These are phyloP conservation scores for Apis cerana DNA, from an alignment of 1,140 invertebrate genomes.

Conservation along the genomic window DNA sequence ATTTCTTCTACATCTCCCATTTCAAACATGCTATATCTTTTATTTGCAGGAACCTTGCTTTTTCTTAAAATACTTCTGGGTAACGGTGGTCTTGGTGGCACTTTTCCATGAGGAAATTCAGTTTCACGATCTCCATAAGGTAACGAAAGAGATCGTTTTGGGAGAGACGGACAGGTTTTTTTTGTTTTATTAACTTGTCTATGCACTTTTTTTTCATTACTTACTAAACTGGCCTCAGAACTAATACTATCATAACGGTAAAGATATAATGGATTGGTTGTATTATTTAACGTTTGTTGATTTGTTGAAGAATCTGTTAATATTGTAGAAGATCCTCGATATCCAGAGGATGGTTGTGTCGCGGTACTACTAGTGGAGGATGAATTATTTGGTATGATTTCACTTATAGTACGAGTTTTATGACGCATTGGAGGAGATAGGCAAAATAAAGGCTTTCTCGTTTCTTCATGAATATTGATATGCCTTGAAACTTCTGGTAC, in stretches of 20 bases:
- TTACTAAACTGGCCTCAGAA: constrained; percentile 84
- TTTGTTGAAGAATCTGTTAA: constrained; percentile 88
- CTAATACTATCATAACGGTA: constrained; percentile 91
- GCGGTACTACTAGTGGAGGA: constrained; percentile 89
- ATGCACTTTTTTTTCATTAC: constrained; percentile 79
- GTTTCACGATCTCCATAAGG: constrained; percentile 81
- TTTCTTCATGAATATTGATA: constrained; percentile 82
- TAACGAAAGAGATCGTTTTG: constrained; percentile 85
- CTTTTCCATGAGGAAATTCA: constrained; percentile 79
- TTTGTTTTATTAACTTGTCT: constrained; percentile 73
- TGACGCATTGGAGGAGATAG: constrained; percentile 83
- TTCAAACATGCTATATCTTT: constrained; percentile 91
- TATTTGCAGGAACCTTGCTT: constrained; percentile 82
- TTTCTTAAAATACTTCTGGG: constrained; percentile 88
- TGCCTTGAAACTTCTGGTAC: constrained; percentile 87
- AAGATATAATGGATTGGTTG: constrained; percentile 87
- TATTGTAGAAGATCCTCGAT: constrained; percentile 91
- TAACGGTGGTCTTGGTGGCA: constrained; percentile 86
- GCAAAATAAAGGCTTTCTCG: constrained; percentile 85
- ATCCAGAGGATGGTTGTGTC: constrained; percentile 91
- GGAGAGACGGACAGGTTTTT: constrained; percentile 81
- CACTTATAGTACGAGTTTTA: constrained; percentile 77
- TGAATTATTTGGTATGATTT: constrained; percentile 82
- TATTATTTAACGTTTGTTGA: constrained; percentile 79
- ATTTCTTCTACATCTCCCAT: constrained; percentile 83